A percentile compares a stretch with the other conserved stretches of the same genome.
These are phyloP conservation scores for cattle (Bos taurus) DNA, from an alignment of 2,113 vertebrate genomes.

Conservation along the genomic window DNA sequence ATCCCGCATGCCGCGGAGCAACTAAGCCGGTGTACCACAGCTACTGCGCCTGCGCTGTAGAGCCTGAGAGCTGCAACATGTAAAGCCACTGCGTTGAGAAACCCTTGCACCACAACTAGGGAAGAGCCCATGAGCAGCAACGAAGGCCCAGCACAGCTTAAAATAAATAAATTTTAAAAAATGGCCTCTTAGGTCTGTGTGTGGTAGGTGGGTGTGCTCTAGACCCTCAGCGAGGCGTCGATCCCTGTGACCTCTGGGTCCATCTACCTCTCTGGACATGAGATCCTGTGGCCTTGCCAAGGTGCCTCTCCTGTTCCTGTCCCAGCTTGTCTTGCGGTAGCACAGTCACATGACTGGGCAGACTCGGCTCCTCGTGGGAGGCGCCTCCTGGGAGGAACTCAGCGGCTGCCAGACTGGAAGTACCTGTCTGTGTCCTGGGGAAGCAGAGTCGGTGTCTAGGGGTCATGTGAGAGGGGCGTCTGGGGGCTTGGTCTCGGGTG, in stretches of 20 bases:
- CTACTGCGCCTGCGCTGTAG: background rate
- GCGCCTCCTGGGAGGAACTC: background rate
- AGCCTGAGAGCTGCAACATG: background rate
- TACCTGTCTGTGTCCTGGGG: background rate
- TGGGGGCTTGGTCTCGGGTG: background rate
- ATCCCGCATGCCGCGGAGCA: background rate
- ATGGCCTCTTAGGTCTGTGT: background rate
- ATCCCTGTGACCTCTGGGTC: background rate
- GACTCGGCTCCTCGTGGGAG: background rate
- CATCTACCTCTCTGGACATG: background rate
- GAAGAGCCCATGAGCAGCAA: background rate
- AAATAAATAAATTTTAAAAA: background rate
- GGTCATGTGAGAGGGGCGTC: fast-evolving
- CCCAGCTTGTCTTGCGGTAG: background rate
- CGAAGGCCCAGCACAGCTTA: background rate
- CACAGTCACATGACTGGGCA: background rate
- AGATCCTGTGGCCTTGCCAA: background rate
- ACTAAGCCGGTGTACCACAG: background rate
- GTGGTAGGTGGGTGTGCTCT: background rate
- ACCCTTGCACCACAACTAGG: background rate
- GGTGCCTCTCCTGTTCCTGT: background rate
- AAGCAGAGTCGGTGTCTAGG: background rate
- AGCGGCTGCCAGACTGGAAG: background rate
- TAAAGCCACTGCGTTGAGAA: background rate
- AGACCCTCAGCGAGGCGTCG: fast-evolving